Evolutionary conservation across 2,113 vertebrate genomes (phyloP), one percentile per base, ranked within the genome.

Genomic region (Stegastes partitus): DNA sequence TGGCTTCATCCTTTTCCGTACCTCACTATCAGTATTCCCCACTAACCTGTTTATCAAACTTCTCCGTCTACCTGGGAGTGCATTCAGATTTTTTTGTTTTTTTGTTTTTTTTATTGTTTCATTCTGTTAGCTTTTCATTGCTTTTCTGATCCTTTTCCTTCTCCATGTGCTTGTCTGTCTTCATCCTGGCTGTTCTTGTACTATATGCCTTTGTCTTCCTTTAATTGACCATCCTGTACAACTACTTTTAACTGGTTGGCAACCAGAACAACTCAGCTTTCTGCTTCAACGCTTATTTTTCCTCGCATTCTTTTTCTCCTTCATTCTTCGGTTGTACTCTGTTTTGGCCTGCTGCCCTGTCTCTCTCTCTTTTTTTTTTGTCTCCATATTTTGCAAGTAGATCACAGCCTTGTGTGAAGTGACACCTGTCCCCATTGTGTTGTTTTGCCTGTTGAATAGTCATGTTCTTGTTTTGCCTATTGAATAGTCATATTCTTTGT

Each of bases 381-480:
- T 25, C 26, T 23, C 39, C 28, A 55, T 49, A 31, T 67, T 72
- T 31, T 61, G 12, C 6, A 8, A 28, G 11, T 53, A 55, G 28
- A 73, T 68, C 57, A 44, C 37, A 68, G n/a, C 54, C 53, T 57
- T 45, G 14, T 58, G 62, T 73, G 72, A 77, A 73, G 73, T 50
- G 57, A 65, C 58, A 74, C 50, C 49, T 15, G 61, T 65, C 72
- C 58, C 25, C 68, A 21, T n/a, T 77, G 65, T 81, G 55, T 10
- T 18, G 72, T 74, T 73, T 22, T 68, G 23, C 39, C 18, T 45
- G 8, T 47, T 72, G 31, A 71, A 57, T 23, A 15, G 1, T 11
- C 18, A 14, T 4, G 15, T 44, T 79, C 15, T 50, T 5, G 62
- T 34, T 53, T 14, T 59, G 21, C 18, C 15, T 28, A 11, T 37